Conservation (phyloP, 1,140 invertebrate species). For the Lordiphosa clarofinis region DNA sequence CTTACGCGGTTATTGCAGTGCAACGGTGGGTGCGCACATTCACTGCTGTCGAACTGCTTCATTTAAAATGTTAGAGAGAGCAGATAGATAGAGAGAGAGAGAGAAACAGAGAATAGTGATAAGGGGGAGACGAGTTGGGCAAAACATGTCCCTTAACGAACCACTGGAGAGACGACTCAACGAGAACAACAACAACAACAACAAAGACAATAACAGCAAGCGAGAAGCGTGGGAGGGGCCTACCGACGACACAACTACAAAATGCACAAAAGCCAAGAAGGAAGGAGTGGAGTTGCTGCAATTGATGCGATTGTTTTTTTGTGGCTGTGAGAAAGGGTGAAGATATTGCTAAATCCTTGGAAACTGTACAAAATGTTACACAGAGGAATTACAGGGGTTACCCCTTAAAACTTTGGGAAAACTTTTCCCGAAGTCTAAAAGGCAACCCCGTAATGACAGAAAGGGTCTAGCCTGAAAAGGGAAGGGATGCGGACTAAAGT, state of each 20-base stretch:
- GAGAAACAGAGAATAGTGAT: constrained; percentile 35
- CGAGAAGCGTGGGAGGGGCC: constrained; percentile 40
- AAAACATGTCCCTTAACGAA: constrained; percentile 7
- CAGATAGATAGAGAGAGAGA: constrained; percentile 17
- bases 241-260: constrained; percentile 31
- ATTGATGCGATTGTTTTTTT: constrained; percentile 4
- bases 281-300: constrained; percentile 26
- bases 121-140: constrained; percentile 40
- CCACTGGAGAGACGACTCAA: constrained; percentile 6
- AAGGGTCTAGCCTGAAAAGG: too few relatives aligned
- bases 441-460: too few relatives aligned
- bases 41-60: constrained; percentile 76
- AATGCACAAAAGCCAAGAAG: constrained; percentile 24
- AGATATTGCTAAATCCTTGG: too few relatives aligned
- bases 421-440: too few relatives aligned
- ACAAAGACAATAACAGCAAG: constrained; percentile 39
- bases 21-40: constrained; percentile 76
- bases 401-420: too few relatives aligned
- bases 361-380: too few relatives aligned
- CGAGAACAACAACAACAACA: constrained; percentile 34
- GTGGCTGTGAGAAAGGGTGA: too few relatives aligned
- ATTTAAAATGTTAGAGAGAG: constrained; percentile 14
- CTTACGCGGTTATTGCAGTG: constrained; percentile 78
- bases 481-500: too few relatives aligned
- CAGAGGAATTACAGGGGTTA: too few relatives aligned